Evolutionary conservation across 2,888 invertebrate genomes (phyloP), one percentile per base, ranked within the genome.

Genomic region (Amiota communis): DNA sequence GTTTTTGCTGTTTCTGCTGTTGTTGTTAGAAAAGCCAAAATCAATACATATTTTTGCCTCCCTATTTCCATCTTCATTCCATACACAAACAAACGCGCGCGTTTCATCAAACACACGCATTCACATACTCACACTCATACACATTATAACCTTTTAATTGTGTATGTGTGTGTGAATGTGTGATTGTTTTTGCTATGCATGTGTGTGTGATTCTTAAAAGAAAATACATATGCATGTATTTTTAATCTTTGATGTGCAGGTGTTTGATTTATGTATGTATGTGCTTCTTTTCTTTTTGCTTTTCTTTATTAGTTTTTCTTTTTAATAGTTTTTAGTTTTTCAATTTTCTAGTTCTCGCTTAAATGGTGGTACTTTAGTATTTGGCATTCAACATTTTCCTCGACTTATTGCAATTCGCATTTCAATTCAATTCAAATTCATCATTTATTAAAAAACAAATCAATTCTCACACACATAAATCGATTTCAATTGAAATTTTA

Each of bases 381-480:
- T 23, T 23, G 23, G 23, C 17, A 15, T 15, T 15, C 57, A 11
- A n/a, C 1, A 13, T 13, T 13, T 23, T 23, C 53, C 53, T 17
- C 17, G 15, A 48, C 47, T 12, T 12, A 68, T 53, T 68, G 67
- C 23, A 68, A 68, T 59, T 20, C 23, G 20, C 20, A 65, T 47
- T 64, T 15, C 47, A 64, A 64, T 64, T 11, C 57, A 57, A 15
- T 10, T 57, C 48, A n/a, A 8, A 65, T 49, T 48, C 48, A 9
- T n/a, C n/a, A 65, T 65, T 49, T 2, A 36, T 65, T 10, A 12
- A 9, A 59, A 59, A 73, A 73, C 36, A 68, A 68, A n/a, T 83
- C 76, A 80, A 84, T 84, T 83, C 78, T 83, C 78, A 79, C 78
- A 36, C 36, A 36, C 36, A 36, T 2, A 82, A 82, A 83, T 83